phyloP scores from a whole-genome alignment of 1,140 invertebrate species.

The Tetramorium parvispinum region DNA sequence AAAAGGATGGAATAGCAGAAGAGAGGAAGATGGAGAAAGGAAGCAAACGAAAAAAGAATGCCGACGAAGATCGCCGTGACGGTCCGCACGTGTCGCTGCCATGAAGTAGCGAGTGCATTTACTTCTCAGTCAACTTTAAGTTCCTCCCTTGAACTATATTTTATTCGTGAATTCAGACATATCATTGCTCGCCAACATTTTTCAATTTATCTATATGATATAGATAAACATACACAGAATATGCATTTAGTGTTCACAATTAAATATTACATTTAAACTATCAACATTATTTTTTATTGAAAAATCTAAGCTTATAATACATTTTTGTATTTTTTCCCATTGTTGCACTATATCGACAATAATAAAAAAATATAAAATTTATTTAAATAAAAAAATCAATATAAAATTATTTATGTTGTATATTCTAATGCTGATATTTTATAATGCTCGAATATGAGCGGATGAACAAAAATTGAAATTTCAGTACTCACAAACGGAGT shows the following conservation, averaged over 20 bases:
- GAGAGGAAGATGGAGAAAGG: slow-evolving; percentile 30
- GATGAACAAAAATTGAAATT: not conserved
- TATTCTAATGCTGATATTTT: not conserved
- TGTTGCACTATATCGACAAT: not conserved
- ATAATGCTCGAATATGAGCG: not conserved
- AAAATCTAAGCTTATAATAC: not conserved
- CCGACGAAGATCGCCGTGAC: slow-evolving; percentile 48
- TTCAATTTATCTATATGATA: not conserved
- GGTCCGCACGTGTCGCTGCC: slow-evolving; percentile 66
- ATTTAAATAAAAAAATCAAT: not conserved
- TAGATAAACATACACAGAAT: not conserved
- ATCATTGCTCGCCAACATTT: not conserved
- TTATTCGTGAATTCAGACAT: slow-evolving; percentile 1
- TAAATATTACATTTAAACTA: not conserved
- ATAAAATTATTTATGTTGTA: not conserved
- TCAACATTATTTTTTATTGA: not conserved
- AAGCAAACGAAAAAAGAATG: slow-evolving; percentile 24
- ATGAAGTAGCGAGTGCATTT: slow-evolving; percentile 67
- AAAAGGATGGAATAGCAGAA: not conserved
- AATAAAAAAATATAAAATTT: not conserved
- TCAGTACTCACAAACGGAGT: not conserved
- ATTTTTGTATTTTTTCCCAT: not conserved
- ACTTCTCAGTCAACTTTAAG: slow-evolving; percentile 35
- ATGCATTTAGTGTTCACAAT: not conserved
- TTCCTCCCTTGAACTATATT: slow-evolving; percentile 25